phyloP scores from a whole-genome alignment of 1,140 invertebrate species.

The Muscidifurax raptorellus region DNA sequence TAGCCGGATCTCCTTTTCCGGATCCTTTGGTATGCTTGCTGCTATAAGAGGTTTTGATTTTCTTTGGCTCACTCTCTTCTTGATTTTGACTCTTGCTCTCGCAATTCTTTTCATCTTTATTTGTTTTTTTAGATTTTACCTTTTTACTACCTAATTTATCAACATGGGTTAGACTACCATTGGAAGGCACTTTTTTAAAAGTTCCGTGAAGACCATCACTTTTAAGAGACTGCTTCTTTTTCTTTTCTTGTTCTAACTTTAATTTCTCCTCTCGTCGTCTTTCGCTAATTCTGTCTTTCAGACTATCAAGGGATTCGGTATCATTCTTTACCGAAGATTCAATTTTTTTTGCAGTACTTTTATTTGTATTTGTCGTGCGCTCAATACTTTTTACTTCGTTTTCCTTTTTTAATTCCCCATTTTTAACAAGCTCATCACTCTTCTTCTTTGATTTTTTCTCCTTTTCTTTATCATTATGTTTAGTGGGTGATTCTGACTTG shows the following conservation, averaged over 20 bases:
- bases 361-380: constrained; percentile 58
- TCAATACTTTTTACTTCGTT: constrained; percentile 64
- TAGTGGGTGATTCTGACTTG: constrained; percentile 12
- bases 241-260: constrained; percentile 78
- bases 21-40: constrained; percentile 68
- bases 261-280: constrained; percentile 80
- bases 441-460: constrained; percentile 57
- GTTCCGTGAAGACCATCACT: constrained; percentile 58
- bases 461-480: constrained; percentile 37
- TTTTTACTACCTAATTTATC: constrained; percentile 61
- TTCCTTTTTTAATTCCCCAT: constrained; percentile 49
- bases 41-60: constrained; percentile 66
- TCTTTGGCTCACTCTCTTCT: constrained; percentile 63
- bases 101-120: constrained; percentile 63
- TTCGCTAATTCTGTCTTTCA: constrained; percentile 80
- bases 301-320: constrained; percentile 71
- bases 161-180: constrained; percentile 68
- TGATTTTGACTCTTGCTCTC: constrained; percentile 57
- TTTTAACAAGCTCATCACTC: constrained; percentile 57
- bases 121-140: constrained; percentile 64
- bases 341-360: constrained; percentile 54
- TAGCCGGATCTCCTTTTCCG: constrained; percentile 75
- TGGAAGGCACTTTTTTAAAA: constrained; percentile 75
- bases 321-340: constrained; percentile 65
- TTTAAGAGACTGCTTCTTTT: constrained; percentile 68